Percentiles rank a stretch among this genome's conserved stretches.
These are phyloP conservation scores for Phyllostomus discolor DNA, from an alignment of 2,113 vertebrate species.

Conservation along the genomic window DNA sequence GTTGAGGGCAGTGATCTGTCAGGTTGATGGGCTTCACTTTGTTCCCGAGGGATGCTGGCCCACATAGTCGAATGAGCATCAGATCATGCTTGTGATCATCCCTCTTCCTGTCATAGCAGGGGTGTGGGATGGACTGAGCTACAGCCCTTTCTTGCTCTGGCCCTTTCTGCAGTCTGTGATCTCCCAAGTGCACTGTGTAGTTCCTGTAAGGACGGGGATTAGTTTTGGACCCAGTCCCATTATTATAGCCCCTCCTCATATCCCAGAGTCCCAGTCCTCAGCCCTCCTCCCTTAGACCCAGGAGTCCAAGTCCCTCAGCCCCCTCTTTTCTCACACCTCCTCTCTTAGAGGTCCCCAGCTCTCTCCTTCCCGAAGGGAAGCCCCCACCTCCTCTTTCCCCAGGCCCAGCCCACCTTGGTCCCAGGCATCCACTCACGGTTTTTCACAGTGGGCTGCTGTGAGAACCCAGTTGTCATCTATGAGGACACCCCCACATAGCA, in stretches of 20 bases:
- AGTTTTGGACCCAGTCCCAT: background rate
- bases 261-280: background rate
- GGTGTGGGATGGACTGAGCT: slow-evolving; percentile 71
- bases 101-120: slow-evolving; percentile 64
- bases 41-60: slow-evolving; percentile 42
- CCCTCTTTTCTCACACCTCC: background rate
- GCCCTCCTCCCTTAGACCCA: background rate
- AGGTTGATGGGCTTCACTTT: slow-evolving; percentile 73
- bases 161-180: slow-evolving; percentile 72
- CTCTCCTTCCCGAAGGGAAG: background rate
- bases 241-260: background rate
- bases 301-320: background rate
- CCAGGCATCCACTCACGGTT: slow-evolving; percentile 36
- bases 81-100: slow-evolving; percentile 58
- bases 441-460: slow-evolving; percentile 73
- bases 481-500: slow-evolving; percentile 76
- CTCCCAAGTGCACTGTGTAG: slow-evolving; percentile 74
- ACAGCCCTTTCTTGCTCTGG: slow-evolving; percentile 71
- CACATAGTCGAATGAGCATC: slow-evolving; percentile 68
- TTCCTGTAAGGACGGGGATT: background rate
- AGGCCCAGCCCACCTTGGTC: background rate
- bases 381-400: background rate
- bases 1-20: slow-evolving; percentile 67
- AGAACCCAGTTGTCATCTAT: slow-evolving; percentile 76
- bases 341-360: background rate